These are phyloP conservation scores for Umimayanthus kanabou DNA, from an alignment of 92 coral and sea anemone species.

Conservation along the genomic window DNA sequence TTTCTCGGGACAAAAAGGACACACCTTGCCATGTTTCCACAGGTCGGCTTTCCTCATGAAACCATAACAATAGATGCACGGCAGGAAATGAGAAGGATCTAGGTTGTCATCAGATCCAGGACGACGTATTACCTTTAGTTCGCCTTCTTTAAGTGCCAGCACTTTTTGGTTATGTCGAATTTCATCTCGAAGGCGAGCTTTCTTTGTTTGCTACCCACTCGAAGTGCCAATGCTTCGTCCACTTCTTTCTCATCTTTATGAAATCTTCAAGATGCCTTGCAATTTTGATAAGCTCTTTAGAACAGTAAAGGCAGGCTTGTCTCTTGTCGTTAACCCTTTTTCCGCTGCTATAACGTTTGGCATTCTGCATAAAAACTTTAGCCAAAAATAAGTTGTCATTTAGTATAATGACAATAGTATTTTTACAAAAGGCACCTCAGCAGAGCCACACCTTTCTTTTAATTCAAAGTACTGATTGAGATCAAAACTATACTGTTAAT, in stretches of 20 bases:
- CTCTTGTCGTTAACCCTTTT: slow-evolving; percentile 39
- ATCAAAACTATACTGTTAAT: no score
- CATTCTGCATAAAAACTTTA: not conserved
- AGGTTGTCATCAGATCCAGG: no score
- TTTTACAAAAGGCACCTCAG: no score
- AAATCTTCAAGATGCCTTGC: slow-evolving; percentile 49
- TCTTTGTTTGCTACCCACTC: slow-evolving; percentile 14
- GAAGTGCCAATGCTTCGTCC: slow-evolving; percentile 34
- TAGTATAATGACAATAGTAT: not conserved
- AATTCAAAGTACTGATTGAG: no score
- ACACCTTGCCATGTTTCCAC: slow-evolving; percentile 41
- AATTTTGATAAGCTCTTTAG: slow-evolving; percentile 34
- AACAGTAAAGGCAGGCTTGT: slow-evolving; percentile 44
- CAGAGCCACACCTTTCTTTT: no score
- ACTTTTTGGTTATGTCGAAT: not conserved
- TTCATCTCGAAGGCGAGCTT: slow-evolving; percentile 34
- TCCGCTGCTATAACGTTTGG: not conserved
- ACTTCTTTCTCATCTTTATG: slow-evolving; percentile 51
- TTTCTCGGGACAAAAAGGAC: no score
- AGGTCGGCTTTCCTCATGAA: slow-evolving; percentile 49
- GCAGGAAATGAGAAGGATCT: slow-evolving; percentile 7
- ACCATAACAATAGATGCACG: slow-evolving; percentile 51
- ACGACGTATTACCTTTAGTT: no score
- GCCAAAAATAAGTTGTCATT: not conserved
- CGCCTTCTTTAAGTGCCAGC: no score